A percentile compares a stretch with the other conserved stretches of the same genome.
These are phyloP conservation scores for Sesamia nonagrioides DNA, from an alignment of 1,140 invertebrate genomes.

Conservation along the genomic window DNA sequence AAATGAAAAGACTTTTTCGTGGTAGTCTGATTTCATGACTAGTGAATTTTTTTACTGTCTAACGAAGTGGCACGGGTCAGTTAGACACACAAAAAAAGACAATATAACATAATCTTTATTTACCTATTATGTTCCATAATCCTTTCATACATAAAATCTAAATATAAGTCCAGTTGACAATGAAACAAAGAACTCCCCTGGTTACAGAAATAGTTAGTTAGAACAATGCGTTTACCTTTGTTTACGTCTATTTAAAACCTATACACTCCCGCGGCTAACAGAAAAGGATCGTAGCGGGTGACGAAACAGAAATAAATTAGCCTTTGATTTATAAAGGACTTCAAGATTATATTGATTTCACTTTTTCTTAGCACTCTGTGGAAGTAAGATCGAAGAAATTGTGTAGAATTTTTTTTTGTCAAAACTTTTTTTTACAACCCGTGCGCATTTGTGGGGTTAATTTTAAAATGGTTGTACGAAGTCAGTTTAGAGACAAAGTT, in stretches of 20 bases:
- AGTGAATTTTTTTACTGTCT: too few species aligned
- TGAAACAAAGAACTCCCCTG: slow-evolving; percentile 35
- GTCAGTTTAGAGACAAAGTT: not conserved
- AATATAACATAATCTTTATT: too few species aligned
- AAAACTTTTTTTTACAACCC: not conserved
- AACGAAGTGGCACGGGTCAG: too few species aligned
- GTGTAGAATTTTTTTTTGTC: not conserved
- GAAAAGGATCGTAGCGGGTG: slow-evolving; percentile 43
- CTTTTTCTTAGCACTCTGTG: not conserved
- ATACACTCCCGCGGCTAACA: slow-evolving; percentile 33
- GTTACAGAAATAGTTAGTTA: slow-evolving; percentile 15
- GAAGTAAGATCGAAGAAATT: not conserved
- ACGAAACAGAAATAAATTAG: slow-evolving; percentile 30
- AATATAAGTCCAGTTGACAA: slow-evolving; percentile 5
- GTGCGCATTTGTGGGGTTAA: slow-evolving; percentile 13
- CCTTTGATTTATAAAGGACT: slow-evolving; percentile 39
- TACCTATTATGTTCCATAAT: not conserved
- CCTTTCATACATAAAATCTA: not conserved
- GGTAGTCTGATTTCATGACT: too few species aligned
- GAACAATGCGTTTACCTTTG: slow-evolving; percentile 39
- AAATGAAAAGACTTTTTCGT: too few species aligned
- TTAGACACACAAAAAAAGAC: too few species aligned
- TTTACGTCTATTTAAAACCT: slow-evolving; percentile 35
- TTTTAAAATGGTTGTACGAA: not conserved
- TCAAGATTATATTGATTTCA: not conserved